phyloP scores from a whole-genome alignment of 2,888 invertebrate genomes.

The Ophion obscuratus region DNA sequence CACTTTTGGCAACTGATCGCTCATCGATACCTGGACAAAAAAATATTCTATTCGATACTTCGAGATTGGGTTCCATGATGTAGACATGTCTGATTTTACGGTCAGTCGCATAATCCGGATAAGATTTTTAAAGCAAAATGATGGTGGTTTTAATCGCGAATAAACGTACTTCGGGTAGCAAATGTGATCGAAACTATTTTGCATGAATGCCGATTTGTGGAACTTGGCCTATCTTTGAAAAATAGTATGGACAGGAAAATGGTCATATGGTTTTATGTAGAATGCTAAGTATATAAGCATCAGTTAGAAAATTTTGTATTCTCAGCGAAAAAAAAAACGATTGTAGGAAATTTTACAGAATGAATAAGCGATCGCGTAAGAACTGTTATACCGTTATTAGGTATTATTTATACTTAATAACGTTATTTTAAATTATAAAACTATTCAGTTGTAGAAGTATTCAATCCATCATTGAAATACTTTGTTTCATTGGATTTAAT shows the following conservation, averaged over 20 bases:
- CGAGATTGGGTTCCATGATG: neutral
- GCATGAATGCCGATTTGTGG: no score
- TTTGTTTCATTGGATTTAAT: neutral
- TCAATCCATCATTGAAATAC: neutral
- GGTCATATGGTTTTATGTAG: neutral
- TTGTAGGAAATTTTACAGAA: neutral
- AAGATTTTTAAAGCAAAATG: neutral
- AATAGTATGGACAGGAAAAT: neutral
- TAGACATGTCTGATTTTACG: neutral
- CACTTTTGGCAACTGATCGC: constrained; percentile 86
- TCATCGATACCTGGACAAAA: constrained; percentile 84
- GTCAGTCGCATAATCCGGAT: neutral
- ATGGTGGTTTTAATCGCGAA: neutral
- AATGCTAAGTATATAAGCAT: neutral
- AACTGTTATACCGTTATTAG: neutral
- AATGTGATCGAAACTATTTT: no score
- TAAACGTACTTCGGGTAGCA: no score
- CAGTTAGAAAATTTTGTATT: neutral
- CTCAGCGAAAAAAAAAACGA: neutral
- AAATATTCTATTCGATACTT: constrained; percentile 31
- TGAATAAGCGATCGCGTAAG: neutral
- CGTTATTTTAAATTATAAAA: no score
- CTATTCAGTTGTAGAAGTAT: no score
- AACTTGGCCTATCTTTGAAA: no score
- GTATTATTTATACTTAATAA: no score